A percentile compares a stretch with the other conserved stretches of the same genome.
Evolutionary conservation across 1,140 invertebrate species (phyloP).

Genomic region (Brachionus rotundiformis): DNA sequence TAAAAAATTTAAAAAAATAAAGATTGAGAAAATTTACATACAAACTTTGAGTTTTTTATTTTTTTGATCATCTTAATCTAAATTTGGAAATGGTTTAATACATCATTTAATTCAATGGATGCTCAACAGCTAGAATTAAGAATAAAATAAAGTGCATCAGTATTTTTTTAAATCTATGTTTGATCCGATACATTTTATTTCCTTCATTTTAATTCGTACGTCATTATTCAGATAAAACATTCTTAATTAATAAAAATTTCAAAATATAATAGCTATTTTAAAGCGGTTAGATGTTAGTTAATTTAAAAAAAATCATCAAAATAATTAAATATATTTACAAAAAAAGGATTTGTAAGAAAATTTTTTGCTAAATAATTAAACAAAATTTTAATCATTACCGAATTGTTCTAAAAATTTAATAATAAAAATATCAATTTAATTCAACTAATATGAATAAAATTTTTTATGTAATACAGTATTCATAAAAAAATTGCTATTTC

Average conservation of each 20-base stretch:
- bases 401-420: too few relatives aligned
- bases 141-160: slow-evolving; percentile 3
- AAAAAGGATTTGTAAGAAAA: too few relatives aligned
- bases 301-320: neutral
- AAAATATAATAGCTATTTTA: slow-evolving; percentile 12
- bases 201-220: neutral
- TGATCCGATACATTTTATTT: neutral
- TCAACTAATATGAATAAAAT: too few relatives aligned
- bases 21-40: slow-evolving; percentile 34
- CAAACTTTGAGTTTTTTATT: slow-evolving; percentile 11
- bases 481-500: too few relatives aligned
- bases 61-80: neutral
- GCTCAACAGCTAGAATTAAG: neutral
- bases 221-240: too few relatives aligned
- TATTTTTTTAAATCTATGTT: neutral
- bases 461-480: too few relatives aligned
- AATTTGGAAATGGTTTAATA: slow-evolving; percentile 1
- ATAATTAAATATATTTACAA: too few relatives aligned
- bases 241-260: too few relatives aligned
- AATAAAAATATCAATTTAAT: too few relatives aligned
- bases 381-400: too few relatives aligned
- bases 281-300: neutral
- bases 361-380: too few relatives aligned
- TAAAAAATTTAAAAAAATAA: slow-evolving; percentile 3
- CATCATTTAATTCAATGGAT: neutral